Base-by-base conservation (phyloP, 1,140 invertebrate genomes). In the Calycopis cecrops region DNA sequence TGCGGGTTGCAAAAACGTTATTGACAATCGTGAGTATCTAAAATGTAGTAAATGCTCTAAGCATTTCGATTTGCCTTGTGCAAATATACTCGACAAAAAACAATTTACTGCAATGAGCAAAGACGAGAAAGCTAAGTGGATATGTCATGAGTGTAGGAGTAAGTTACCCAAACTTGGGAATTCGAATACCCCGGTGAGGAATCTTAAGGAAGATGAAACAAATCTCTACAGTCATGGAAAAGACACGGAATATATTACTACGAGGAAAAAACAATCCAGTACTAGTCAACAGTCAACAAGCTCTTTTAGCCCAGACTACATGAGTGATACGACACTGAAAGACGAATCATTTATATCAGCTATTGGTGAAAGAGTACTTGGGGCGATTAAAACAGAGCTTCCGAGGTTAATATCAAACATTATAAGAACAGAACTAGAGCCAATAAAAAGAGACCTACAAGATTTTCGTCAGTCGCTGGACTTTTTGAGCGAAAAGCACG, bases 401-500 rank as follows among this genome's bases (percentile, higher is more conserved):
- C 28, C 48, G 8, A 14, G 6, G 9, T 34, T 50, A 12, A 16
- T 50, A 35, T 14, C 33, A 4, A n/a, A 35, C 12, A 16, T 34
- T 8, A 4, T 50, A 1, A 35, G 16, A 35, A 14, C 48, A 0
- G n/a, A 50, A 17, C 11, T 47, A 47, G 18, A 17, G 11, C 11
- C 28, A 35, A 12, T 49, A 11, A 49, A 34, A 10, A 14, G 12
- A 12, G 48, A 49, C n/a, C 9, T 49, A 8, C n/a, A 4, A 2
- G 48, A 50, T n/a, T 16, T 50, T 34, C 48, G 48, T 28, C 14
- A 50, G 21, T 48, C 48, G 16, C 10, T 50, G 6, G 33, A 50
- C n/a, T 50, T 50, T 35, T 11, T 50, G 33, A 50, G 33, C n/a
- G 48, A 28, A 14, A 28, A 14, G 9, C 48, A 49, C 7, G 48